Conservation (phyloP, 2,797 vertebrate species). For the Pyrrhura leucotis region DNA sequence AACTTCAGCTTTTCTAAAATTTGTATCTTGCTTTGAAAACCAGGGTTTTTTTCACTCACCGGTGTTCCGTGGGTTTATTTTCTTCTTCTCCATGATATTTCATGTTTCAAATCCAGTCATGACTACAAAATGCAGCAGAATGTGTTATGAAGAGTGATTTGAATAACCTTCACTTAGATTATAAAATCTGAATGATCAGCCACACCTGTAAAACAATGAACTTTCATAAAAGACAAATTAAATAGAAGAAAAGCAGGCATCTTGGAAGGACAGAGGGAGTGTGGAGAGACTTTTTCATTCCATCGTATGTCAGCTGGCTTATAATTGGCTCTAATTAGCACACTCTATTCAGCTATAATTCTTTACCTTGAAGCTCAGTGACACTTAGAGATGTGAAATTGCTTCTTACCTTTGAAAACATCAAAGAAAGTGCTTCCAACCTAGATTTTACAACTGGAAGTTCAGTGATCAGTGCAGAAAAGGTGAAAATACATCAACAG, state of each 20-base stretch:
- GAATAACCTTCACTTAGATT: not conserved
- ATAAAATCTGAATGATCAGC: not conserved
- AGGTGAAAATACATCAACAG: not conserved
- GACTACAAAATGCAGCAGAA: not conserved
- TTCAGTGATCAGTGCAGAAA: not conserved
- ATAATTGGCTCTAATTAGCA: slow-evolving; percentile 43
- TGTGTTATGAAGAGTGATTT: not conserved
- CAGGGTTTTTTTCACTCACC: not conserved
- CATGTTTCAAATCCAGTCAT: not conserved
- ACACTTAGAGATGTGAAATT: not conserved
- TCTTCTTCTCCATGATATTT: not conserved
- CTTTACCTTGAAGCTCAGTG: not conserved
- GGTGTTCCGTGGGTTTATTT: not conserved
- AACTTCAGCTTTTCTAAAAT: not conserved
- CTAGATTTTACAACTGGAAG: not conserved
- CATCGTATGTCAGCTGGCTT: not conserved
- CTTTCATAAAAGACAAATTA: not conserved
- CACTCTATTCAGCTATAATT: not conserved
- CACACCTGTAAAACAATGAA: not conserved
- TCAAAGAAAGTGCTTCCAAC: not conserved
- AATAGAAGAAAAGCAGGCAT: not conserved
- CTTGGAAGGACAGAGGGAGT: not conserved
- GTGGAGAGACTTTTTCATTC: not conserved
- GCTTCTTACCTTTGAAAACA: not conserved
- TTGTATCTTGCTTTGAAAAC: not conserved